Conservation (phyloP, 2,797 vertebrate genomes). For the Tangara arthus region DNA sequence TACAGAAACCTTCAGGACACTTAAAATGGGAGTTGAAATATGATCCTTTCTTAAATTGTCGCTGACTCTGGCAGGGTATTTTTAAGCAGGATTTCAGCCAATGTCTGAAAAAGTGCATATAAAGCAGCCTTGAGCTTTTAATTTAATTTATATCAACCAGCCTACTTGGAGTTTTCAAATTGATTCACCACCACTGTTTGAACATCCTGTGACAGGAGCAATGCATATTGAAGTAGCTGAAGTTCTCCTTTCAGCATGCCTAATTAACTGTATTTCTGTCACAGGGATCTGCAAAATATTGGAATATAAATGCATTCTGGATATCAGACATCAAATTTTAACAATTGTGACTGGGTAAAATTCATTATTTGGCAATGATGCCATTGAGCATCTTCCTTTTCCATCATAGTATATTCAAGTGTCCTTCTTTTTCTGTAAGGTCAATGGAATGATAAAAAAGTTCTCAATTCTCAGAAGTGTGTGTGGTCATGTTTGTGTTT, state of each 20-base stretch:
- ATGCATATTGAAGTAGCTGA: conserved; percentile 58
- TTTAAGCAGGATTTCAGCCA: conserved; percentile 8
- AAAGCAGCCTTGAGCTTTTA: conserved; percentile 46
- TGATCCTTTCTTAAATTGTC: not conserved
- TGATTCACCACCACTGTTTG: conserved; percentile 50
- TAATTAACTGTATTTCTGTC: conserved; percentile 42
- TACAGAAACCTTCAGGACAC: not conserved
- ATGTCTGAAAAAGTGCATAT: conserved; percentile 20
- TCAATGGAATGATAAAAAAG: not conserved
- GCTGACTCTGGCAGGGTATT: not conserved
- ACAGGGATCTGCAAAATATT: not conserved
- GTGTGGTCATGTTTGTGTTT: not conserved
- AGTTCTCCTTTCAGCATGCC: conserved; percentile 29
- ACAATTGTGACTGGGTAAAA: not conserved
- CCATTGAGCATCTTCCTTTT: not conserved
- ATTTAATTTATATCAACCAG: conserved; percentile 60
- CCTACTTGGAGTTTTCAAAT: conserved; percentile 41
- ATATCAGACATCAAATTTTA: not conserved
- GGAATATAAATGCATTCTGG: not conserved
- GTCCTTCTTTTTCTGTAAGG: not conserved
- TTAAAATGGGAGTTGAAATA: conserved; percentile 26
- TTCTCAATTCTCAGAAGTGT: not conserved
- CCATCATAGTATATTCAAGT: not conserved
- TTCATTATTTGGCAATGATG: not conserved
- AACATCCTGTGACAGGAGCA: conserved; percentile 52